These are phyloP conservation scores for Loxodonta africana DNA, from an alignment of 2,113 vertebrate genomes.

Conservation along the genomic window DNA sequence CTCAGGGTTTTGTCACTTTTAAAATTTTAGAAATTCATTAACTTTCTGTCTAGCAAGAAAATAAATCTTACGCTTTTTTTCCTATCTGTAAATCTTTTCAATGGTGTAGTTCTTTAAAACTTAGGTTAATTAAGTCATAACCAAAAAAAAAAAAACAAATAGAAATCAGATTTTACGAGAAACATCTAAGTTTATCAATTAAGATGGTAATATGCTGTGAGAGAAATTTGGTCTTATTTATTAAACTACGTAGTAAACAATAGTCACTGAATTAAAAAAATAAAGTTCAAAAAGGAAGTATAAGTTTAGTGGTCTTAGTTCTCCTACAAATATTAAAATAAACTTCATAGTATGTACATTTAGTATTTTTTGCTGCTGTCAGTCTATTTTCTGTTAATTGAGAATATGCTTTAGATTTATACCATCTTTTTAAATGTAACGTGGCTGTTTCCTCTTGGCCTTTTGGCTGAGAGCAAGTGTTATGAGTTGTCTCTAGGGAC, in stretches of 20 bases:
- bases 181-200: neutral
- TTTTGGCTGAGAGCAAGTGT: slow-evolving; percentile 59
- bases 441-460: neutral
- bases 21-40: neutral
- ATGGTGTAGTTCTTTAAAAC: neutral
- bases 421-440: slow-evolving; percentile 31
- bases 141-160: no score
- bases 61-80: neutral
- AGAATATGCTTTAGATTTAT: neutral
- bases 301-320: neutral
- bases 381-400: neutral
- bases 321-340: neutral
- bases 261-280: neutral
- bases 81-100: neutral
- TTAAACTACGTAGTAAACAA: neutral
- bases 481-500: slow-evolving; percentile 24
- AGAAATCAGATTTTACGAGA: neutral
- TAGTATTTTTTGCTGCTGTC: neutral
- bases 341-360: neutral
- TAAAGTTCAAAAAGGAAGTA: neutral
- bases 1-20: neutral
- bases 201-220: neutral
- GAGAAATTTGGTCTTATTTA: slow-evolving; percentile 28
- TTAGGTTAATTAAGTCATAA: neutral
- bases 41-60: neutral